Evolutionary conservation across 2,888 invertebrate genomes (phyloP), one percentile per base, ranked within the genome.

Genomic region (Glaucopsyche alexis): DNA sequence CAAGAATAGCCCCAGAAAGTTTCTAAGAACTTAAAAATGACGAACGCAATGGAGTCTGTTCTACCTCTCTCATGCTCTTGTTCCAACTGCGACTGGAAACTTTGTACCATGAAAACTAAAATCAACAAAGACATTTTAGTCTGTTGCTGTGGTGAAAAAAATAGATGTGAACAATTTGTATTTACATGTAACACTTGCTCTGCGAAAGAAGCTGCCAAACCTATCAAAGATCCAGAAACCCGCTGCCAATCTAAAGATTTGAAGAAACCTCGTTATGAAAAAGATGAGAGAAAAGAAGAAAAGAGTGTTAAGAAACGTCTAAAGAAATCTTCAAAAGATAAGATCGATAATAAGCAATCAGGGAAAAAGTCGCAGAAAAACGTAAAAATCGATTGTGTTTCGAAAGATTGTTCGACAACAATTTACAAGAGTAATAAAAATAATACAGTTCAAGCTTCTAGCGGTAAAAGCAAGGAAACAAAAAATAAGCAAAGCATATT

Each of bases 31-130:
- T 29, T 60, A 5, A 29, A 60, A 60, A 60, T 60, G 60, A 42
- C 3, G 6, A 60, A 14, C 29, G 13, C 60, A 38, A 7, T 29
- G 29, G 66, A 66, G 16, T 5, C 8, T 9, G 16, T 11, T 42
- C 11, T 66, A 40, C 40, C 66, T n/a, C n/a, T 66, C 0, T 66
- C 66, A 16, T 66, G 66, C 1, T 66, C 66, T 9, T 66, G 66
- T 47, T 73, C 73, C 72, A 73, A 69, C 66, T 75, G 72, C 74
- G 70, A 60, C 60, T 60, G 60, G 60, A 60, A 60, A 13, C 60
- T 60, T 60, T 60, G 60, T 29, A 29, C 29, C 7, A 60, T 38
- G 60, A 60, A 60, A 29, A 60, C 13, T 14, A 60, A 60, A 29
- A 38, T 60, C 9, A 60, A 29, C 13, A 38, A 60, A 60, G 29